Conservation (phyloP, 2,113 vertebrate genomes). For the Phodopus roborovskii region DNA sequence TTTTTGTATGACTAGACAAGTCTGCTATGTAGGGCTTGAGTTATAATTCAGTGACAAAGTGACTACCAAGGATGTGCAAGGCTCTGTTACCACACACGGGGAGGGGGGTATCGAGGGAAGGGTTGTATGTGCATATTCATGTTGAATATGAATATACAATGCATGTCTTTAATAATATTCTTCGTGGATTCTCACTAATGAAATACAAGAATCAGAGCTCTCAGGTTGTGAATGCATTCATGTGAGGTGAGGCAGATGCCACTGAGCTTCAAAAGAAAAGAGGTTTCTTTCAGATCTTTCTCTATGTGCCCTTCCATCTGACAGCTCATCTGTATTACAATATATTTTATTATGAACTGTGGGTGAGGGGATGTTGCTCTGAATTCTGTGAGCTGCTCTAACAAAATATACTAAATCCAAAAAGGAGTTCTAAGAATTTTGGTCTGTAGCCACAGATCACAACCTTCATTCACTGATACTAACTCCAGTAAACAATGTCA, state of each 20-base stretch:
- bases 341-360: background rate
- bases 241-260: background rate
- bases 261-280: background rate
- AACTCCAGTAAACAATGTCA: background rate
- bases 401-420: background rate
- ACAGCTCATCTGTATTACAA: background rate
- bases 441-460: background rate
- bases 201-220: background rate
- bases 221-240: background rate
- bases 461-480: background rate
- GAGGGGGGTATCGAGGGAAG: too few species aligned
- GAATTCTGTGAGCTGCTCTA: background rate
- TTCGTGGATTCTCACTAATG: background rate
- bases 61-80: background rate
- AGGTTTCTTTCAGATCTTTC: background rate
- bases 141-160: background rate
- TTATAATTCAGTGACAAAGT: background rate
- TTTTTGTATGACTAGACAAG: slow-evolving; percentile 13
- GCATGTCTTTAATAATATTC: background rate
- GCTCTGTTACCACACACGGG: background rate
- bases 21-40: background rate
- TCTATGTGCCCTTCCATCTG: background rate
- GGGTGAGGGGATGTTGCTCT: background rate
- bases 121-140: background rate
- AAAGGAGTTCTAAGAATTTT: background rate